Evolutionary conservation across 2,888 invertebrate species (phyloP).

Genomic region (Acrocera orbiculus): DNA sequence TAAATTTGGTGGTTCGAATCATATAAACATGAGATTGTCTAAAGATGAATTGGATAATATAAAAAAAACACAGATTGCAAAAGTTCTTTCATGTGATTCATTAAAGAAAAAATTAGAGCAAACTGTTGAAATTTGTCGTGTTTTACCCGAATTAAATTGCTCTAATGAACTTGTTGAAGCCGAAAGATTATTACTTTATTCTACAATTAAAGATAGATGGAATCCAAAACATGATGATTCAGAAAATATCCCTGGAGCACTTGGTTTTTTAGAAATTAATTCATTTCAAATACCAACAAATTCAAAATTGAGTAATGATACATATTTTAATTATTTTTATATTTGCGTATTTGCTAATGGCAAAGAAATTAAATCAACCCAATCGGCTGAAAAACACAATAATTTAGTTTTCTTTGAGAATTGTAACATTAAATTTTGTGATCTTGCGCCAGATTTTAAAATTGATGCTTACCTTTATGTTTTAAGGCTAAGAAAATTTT

Average conservation of each 20-base stretch:
- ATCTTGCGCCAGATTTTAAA: slow-evolving; percentile 25
- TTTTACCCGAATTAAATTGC: slow-evolving; percentile 30
- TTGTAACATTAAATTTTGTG: slow-evolving; percentile 25
- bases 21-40: no score
- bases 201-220: slow-evolving; percentile 18
- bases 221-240: background rate
- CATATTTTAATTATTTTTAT: slow-evolving; percentile 28
- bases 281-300: slow-evolving; percentile 22
- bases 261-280: slow-evolving; percentile 1
- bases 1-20: no score
- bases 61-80: no score
- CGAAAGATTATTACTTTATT: slow-evolving; percentile 32
- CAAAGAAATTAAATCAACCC: slow-evolving; percentile 24
- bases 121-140: slow-evolving; percentile 32
- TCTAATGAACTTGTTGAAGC: slow-evolving; percentile 36
- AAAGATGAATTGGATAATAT: no score
- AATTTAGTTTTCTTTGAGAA: slow-evolving; percentile 23
- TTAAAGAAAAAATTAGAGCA: slow-evolving; percentile 30
- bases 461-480: slow-evolving; percentile 33
- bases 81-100: slow-evolving; percentile 14
- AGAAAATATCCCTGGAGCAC: slow-evolving; percentile 3
- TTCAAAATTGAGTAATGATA: slow-evolving; percentile 20
- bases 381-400: slow-evolving; percentile 23
- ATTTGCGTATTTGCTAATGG: slow-evolving; percentile 26
- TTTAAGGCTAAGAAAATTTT: slow-evolving; percentile 29